These are phyloP conservation scores for Podotricha telesiphe DNA, from an alignment of 2,888 invertebrate genomes.

Conservation along the genomic window DNA sequence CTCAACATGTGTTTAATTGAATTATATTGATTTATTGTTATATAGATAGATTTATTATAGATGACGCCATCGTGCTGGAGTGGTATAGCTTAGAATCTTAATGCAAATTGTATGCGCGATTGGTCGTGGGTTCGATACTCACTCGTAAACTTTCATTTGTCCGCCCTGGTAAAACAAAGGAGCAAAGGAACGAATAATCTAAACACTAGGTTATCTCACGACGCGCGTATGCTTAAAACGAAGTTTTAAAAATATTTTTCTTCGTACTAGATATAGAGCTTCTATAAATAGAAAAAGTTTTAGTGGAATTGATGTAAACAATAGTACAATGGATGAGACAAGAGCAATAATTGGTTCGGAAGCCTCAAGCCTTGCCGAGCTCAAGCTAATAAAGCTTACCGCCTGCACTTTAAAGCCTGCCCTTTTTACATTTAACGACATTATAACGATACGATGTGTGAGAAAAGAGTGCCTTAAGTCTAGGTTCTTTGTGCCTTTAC, in stretches of 20 bases:
- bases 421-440: not conserved
- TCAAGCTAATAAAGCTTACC: constrained; percentile 37
- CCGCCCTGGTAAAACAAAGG: too few species aligned
- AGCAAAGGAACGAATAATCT: too few species aligned
- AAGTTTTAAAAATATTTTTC: too few species aligned
- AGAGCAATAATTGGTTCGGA: constrained; percentile 32
- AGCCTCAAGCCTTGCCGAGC: constrained; percentile 21
- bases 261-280: not conserved
- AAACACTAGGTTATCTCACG: too few species aligned
- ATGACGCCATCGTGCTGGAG: too few species aligned
- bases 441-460: constrained; percentile 18
- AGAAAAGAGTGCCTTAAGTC: too few species aligned
- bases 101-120: too few species aligned
- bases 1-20: constrained; percentile 11
- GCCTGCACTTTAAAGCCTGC: constrained; percentile 7
- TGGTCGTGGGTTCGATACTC: too few species aligned
- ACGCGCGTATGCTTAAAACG: too few species aligned
- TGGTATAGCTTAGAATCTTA: too few species aligned
- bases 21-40: constrained; percentile 8
- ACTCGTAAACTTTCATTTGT: too few species aligned
- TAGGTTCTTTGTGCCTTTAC: too few species aligned
- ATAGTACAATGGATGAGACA: constrained; percentile 19
- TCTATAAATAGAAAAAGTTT: not conserved
- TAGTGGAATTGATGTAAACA: constrained; percentile 16
- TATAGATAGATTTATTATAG: not conserved